These are phyloP conservation scores for Loris lydekkerianus DNA, from an alignment of 2,797 vertebrate genomes.

Conservation along the genomic window DNA sequence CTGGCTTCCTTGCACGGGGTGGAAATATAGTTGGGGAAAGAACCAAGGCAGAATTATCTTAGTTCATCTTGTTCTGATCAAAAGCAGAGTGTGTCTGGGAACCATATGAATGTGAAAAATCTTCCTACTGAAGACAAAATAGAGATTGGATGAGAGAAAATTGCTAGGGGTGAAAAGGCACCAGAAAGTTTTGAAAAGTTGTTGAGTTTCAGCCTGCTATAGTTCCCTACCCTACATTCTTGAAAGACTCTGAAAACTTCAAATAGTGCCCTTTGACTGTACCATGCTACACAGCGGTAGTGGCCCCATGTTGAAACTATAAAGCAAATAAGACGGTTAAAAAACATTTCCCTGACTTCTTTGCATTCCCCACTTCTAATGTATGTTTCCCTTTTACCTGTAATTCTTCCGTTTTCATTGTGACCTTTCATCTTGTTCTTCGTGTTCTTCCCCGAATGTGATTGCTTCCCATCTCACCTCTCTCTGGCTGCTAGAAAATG, in stretches of 20 bases:
- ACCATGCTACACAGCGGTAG: background rate
- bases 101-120: conserved; percentile 8
- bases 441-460: conserved; percentile 77
- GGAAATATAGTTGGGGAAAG: background rate
- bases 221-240: background rate
- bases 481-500: conserved; percentile 73
- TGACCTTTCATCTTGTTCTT: conserved; percentile 78
- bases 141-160: conserved; percentile 16
- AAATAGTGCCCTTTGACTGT: conserved; percentile 26
- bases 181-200: conserved; percentile 41
- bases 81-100: background rate
- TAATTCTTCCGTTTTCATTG: conserved; percentile 78
- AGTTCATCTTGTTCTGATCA: background rate
- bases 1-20: background rate
- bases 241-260: conserved; percentile 60
- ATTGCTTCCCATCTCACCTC: conserved; percentile 80
- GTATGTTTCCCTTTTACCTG: conserved; percentile 68
- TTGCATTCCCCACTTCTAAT: conserved; percentile 71
- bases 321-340: conserved; percentile 40
- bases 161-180: conserved; percentile 19
- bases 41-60: background rate
- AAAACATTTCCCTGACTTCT: conserved; percentile 75
- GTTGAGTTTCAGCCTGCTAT: background rate
- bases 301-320: conserved; percentile 55
- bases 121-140: conserved; percentile 17